A percentile compares a stretch with the other conserved stretches of the same genome.
Conservation (phyloP, 2,113 vertebrate species). For the Motacilla tschutschensis region DNA sequence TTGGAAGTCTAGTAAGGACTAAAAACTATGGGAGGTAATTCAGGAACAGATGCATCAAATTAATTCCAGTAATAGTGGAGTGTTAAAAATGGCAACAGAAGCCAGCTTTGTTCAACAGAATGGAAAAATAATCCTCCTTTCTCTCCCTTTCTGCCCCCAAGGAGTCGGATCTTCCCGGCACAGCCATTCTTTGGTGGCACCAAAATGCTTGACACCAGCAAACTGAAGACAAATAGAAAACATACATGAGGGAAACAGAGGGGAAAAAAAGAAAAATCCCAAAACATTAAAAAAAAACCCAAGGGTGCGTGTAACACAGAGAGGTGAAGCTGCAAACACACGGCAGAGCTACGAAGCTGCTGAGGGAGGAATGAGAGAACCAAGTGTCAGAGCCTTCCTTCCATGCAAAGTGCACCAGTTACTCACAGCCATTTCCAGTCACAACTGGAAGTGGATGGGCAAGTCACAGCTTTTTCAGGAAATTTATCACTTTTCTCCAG, state of each 20-base stretch:
- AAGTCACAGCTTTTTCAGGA: constrained; percentile 33
- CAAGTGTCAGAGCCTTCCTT: neutral
- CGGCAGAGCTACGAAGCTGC: neutral
- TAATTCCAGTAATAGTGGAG: constrained; percentile 55
- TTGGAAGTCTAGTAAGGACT: constrained; percentile 42
- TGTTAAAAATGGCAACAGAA: constrained; percentile 57
- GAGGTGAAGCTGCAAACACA: neutral
- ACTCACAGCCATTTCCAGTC: constrained; percentile 13
- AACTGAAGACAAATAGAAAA: constrained; percentile 8
- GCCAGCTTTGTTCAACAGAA: constrained; percentile 59
- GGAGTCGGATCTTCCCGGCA: constrained; percentile 40
- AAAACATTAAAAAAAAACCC: no score
- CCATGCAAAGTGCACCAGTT: neutral
- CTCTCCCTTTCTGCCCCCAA: neutral
- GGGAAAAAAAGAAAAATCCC: no score
- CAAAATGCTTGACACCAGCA: constrained; percentile 9
- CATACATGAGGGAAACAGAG: neutral
- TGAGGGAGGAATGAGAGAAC: neutral
- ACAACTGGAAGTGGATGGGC: constrained; percentile 28
- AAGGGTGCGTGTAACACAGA: accelerated
- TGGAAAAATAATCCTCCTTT: constrained; percentile 49
- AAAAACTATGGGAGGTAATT: constrained; percentile 48
- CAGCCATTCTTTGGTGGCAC: constrained; percentile 25
- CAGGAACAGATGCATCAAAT: constrained; percentile 60
- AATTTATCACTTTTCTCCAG: constrained; percentile 47